A percentile compares a stretch with the other conserved stretches of the same genome.
Conservation (phyloP, 2,888 invertebrate genomes). For the Branchellion lobata region DNA sequence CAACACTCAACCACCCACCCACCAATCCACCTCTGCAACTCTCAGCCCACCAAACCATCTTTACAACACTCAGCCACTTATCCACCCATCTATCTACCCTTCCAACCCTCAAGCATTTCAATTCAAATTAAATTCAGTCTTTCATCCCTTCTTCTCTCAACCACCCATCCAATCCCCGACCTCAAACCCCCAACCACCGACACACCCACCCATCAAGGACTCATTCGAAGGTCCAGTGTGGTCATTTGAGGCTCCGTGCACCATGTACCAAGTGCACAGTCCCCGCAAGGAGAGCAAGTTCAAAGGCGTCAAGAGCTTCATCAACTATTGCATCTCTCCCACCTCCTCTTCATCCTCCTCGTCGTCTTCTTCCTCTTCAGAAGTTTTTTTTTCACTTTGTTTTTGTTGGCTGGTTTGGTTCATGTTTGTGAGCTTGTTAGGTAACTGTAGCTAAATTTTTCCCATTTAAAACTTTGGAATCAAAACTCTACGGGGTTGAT, state of each 20-base stretch:
- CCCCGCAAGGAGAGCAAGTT: conserved; percentile 96
- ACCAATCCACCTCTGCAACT: no score
- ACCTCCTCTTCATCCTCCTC: conserved; percentile 66
- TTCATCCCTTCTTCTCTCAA: no score
- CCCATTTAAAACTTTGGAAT: background rate
- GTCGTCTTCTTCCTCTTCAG: background rate
- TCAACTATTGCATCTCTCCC: conserved; percentile 92
- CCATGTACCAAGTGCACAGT: conserved; percentile 83
- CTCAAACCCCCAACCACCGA: no score
- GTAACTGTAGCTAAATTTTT: background rate
- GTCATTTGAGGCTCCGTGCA: conserved; percentile 73
- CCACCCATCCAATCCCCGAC: no score
- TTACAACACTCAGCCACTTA: no score
- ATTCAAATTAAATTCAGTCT: no score
- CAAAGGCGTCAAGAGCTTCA: conserved; percentile 94
- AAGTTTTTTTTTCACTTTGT: background rate
- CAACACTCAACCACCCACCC: no score
- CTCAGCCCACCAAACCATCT: no score
- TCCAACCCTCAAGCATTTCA: no score
- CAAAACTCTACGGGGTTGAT: no score
- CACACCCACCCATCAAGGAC: conserved; percentile 62
- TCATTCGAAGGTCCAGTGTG: conserved; percentile 75
- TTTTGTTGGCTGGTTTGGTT: no score
- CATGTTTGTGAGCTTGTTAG: background rate
- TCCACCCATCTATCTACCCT: no score